phyloP scores from a whole-genome alignment of 2,888 invertebrate species.

The Baronia brevicornis region DNA sequence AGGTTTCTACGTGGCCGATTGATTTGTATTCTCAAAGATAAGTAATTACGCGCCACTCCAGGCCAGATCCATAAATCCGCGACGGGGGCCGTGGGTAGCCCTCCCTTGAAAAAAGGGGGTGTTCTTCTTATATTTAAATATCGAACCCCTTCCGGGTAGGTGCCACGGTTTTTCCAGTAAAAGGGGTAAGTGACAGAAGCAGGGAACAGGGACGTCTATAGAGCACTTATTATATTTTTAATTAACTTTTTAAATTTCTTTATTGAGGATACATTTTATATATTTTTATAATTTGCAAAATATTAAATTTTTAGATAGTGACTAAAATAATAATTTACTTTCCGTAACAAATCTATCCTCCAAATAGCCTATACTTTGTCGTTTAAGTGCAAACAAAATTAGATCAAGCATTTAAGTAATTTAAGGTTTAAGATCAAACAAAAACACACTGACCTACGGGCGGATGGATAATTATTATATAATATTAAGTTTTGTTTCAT shows the following conservation, averaged over 20 bases:
- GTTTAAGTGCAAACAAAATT: too few relatives aligned
- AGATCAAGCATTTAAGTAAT: too few relatives aligned
- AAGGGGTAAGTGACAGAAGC: conserved; percentile 76
- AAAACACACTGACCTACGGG: too few relatives aligned
- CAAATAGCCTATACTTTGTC: too few relatives aligned
- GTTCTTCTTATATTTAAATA: conserved; percentile 76
- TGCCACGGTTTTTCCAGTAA: conserved; percentile 76
- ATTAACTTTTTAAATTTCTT: conserved; percentile 1
- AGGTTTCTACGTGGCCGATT: conserved; percentile 39
- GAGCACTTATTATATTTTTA: conserved; percentile 26
- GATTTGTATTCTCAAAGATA: conserved; percentile 73
- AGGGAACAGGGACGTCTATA: conserved; percentile 36
- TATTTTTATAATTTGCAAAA: not conserved
- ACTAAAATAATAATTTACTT: not conserved
- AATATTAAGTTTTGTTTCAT: conserved; percentile 2
- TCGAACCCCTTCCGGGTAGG: conserved; percentile 76
- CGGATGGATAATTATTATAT: not conserved
- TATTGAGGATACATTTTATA: too few relatives aligned
- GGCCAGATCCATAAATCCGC: conserved; percentile 73
- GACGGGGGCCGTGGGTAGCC: conserved; percentile 33
- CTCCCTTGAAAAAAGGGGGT: conserved; percentile 71
- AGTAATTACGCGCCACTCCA: conserved; percentile 69
- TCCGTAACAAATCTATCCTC: too few relatives aligned
- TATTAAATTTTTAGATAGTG: not conserved
- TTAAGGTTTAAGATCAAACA: not conserved